These are phyloP conservation scores for Dermochelys coriacea DNA, from an alignment of 2,797 vertebrate genomes.

Conservation along the genomic window DNA sequence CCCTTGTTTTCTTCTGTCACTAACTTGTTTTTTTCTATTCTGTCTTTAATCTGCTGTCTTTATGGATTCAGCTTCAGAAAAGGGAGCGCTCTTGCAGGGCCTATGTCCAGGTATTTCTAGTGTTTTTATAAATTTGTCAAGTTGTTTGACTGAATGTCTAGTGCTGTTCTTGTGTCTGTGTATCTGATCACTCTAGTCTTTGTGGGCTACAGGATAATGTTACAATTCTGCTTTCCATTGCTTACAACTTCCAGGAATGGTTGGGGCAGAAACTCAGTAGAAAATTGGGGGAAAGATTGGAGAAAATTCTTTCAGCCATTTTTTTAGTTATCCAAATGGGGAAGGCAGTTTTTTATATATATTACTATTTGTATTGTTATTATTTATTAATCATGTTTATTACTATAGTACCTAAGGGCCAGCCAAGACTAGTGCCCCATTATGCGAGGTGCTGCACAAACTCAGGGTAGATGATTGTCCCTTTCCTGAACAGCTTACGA, in stretches of 20 bases:
- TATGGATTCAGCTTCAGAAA: slow-evolving; percentile 98
- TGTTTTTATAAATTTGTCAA: slow-evolving; percentile 75
- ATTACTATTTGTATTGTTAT: background rate
- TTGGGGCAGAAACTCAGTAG: background rate
- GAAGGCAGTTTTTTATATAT: background rate
- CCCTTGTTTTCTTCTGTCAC: slow-evolving; percentile 76
- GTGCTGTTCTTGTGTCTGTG: slow-evolving; percentile 55
- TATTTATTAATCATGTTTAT: background rate
- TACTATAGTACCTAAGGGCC: background rate
- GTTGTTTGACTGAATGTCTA: slow-evolving; percentile 74
- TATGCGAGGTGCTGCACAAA: background rate
- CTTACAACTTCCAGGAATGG: background rate
- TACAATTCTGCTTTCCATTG: background rate
- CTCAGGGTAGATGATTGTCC: background rate
- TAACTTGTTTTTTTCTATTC: slow-evolving; percentile 83
- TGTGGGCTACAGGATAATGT: slow-evolving; percentile 61
- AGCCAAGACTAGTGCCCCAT: background rate
- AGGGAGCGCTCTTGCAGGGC: slow-evolving; percentile 98
- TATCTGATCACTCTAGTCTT: slow-evolving; percentile 12
- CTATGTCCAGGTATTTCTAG: slow-evolving; percentile 97
- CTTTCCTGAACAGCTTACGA: background rate
- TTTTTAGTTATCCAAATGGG: background rate
- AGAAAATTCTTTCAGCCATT: rapidly evolving
- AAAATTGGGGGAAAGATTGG: background rate
- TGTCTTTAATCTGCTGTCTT: slow-evolving; percentile 84